Evolutionary conservation across 2,113 vertebrate genomes (phyloP).

Genomic region (Vidua chalybeata): DNA sequence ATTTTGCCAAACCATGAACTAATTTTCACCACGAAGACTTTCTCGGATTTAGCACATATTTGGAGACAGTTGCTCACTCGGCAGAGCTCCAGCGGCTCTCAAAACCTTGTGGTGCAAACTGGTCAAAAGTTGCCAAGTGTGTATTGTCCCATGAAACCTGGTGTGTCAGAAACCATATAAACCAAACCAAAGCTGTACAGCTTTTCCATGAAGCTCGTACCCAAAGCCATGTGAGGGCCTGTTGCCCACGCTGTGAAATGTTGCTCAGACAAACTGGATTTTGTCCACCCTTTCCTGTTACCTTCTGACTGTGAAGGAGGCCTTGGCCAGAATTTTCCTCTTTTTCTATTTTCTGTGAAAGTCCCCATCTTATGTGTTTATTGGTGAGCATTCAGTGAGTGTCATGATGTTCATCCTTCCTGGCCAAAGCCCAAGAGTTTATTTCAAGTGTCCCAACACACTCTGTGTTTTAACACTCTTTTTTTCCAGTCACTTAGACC

Average conservation of each 20-base stretch:
- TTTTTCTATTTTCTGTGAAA: neutral
- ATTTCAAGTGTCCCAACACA: neutral
- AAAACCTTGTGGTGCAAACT: neutral
- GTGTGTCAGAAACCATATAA: slow-evolving; percentile 37
- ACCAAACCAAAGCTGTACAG: slow-evolving; percentile 6
- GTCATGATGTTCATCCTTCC: neutral
- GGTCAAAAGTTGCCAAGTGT: neutral
- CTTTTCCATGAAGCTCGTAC: slow-evolving; percentile 33
- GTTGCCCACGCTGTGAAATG: neutral
- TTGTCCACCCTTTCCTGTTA: neutral
- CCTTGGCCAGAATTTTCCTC: neutral
- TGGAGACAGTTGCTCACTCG: slow-evolving; percentile 49
- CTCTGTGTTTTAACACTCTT: neutral
- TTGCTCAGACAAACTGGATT: neutral
- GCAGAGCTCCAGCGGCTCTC: slow-evolving; percentile 37
- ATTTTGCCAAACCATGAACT: slow-evolving; percentile 67
- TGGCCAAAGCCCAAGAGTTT: neutral
- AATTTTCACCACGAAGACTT: slow-evolving; percentile 45
- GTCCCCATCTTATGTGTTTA: neutral
- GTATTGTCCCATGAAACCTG: slow-evolving; percentile 2
- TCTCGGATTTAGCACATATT: slow-evolving; percentile 25
- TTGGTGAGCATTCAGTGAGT: neutral
- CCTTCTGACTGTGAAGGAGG: neutral
- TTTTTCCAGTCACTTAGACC: neutral
- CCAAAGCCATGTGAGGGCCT: neutral